These are phyloP conservation scores for Clamator glandarius DNA, from an alignment of 2,797 vertebrate species.

Conservation along the genomic window DNA sequence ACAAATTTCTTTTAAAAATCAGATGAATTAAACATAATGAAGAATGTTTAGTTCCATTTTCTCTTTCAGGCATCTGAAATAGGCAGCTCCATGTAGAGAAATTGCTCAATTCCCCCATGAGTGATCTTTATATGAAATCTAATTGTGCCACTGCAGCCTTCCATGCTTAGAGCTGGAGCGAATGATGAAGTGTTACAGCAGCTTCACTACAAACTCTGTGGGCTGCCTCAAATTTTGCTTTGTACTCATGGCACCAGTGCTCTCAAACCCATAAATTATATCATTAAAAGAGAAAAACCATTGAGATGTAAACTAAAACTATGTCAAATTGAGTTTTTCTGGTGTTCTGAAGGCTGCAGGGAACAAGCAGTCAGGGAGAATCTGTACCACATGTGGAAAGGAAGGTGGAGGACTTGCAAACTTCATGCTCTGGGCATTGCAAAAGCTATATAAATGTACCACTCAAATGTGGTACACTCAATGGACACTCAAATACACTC, in stretches of 20 bases:
- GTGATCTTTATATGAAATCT: constrained; percentile 24
- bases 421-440: background rate
- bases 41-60: background rate
- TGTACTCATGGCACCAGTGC: background rate
- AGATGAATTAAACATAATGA: background rate
- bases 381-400: background rate
- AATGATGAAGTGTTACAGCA: background rate
- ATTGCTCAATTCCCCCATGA: background rate
- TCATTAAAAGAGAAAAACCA: background rate
- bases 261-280: background rate
- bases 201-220: background rate
- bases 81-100: background rate
- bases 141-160: background rate
- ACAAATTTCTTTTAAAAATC: background rate
- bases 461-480: too few species aligned
- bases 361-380: background rate
- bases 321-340: background rate
- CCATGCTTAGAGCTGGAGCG: background rate
- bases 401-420: background rate
- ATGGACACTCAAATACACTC: background rate
- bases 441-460: background rate
- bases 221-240: background rate
- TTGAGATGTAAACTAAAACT: background rate
- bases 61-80: background rate
- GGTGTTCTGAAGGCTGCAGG: background rate